phyloP scores from a whole-genome alignment of 2,888 invertebrate genomes.

The Calephelis perditalis region DNA sequence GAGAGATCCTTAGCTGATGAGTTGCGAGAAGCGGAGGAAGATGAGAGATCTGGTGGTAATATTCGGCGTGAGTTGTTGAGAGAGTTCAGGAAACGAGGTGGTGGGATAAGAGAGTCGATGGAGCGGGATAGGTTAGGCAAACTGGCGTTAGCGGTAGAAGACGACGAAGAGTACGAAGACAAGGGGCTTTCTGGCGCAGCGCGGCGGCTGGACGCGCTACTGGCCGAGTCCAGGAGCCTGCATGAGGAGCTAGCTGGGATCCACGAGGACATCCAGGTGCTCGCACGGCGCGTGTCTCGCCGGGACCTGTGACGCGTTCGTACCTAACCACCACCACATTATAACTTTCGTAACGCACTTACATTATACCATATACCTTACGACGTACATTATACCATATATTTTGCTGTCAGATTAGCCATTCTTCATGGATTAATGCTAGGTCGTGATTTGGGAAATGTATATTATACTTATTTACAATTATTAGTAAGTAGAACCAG shows the following conservation, averaged over 20 bases:
- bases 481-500: no score
- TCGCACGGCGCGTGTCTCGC: constrained; percentile 63
- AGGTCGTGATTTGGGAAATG: no score
- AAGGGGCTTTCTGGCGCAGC: constrained; percentile 55
- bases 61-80: constrained; percentile 61
- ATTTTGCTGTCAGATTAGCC: no score
- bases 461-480: no score
- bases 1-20: constrained; percentile 5
- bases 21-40: constrained; percentile 2
- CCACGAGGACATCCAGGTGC: constrained; percentile 75
- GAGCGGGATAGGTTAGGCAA: constrained; percentile 63
- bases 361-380: not conserved
- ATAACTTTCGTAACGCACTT: constrained; percentile 22
- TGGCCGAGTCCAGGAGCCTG: constrained; percentile 63
- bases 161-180: constrained; percentile 50
- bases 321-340: constrained; percentile 44
- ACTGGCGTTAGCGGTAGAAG: constrained; percentile 65
- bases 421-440: no score
- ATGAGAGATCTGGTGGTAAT: constrained; percentile 56
- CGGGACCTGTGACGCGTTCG: constrained; percentile 64
- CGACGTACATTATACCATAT: constrained; percentile 11
- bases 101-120: constrained; percentile 46
- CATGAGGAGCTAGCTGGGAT: constrained; percentile 69
- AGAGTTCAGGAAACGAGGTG: constrained; percentile 45
- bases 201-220: constrained; percentile 59